Evolutionary conservation across 1,140 invertebrate genomes (phyloP).

Genomic region (Drosophila sturtevanti): DNA sequence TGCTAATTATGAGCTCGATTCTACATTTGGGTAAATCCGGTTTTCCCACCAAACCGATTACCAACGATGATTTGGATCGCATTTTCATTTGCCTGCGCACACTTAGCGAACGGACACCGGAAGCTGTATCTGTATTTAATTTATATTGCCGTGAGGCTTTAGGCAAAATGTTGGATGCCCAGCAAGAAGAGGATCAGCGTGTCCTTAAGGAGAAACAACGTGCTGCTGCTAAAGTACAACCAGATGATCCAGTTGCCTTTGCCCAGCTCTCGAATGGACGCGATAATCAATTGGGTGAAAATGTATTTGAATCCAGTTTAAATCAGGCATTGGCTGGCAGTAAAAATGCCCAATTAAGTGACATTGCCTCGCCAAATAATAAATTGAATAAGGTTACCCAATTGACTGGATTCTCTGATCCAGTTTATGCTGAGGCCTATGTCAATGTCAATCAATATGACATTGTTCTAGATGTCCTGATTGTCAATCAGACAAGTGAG

Average conservation of each 20-base stretch:
- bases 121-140: constrained; percentile 91
- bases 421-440: constrained; percentile 99
- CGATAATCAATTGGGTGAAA: constrained; percentile 90
- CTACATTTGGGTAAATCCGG: constrained; percentile 92
- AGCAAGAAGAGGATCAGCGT: constrained; percentile 85
- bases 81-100: constrained; percentile 92
- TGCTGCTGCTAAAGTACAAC: constrained; percentile 88
- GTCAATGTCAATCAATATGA: constrained; percentile 99
- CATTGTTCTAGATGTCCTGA: constrained; percentile 97
- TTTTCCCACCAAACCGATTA: constrained; percentile 90
- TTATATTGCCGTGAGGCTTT: constrained; percentile 91
- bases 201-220: constrained; percentile 87
- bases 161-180: constrained; percentile 92
- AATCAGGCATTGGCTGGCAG: constrained; percentile 93
- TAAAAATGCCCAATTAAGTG: constrained; percentile 82
- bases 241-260: constrained; percentile 94
- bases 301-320: constrained; percentile 97
- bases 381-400: constrained; percentile 97
- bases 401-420: constrained; percentile 99
- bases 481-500: constrained; percentile 98
- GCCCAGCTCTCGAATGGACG: constrained; percentile 90
- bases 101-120: constrained; percentile 88
- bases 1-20: constrained; percentile 94
- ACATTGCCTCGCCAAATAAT: constrained; percentile 84
- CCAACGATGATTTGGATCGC: constrained; percentile 97